Conservation (phyloP, 2,888 invertebrate species). For the Quadroppia sp. region DNA sequence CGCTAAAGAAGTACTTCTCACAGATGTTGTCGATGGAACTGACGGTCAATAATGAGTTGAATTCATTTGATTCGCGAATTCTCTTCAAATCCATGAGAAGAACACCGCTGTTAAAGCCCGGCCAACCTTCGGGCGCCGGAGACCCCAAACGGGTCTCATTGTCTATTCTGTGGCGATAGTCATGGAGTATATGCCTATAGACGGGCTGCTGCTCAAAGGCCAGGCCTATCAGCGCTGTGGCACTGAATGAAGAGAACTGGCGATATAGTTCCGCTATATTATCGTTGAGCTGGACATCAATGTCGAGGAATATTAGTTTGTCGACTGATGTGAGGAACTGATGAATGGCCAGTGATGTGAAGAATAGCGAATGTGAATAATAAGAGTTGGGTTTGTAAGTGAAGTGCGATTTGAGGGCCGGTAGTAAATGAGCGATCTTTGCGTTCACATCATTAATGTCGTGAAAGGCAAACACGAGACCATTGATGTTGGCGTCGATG, state of each 20-base stretch:
- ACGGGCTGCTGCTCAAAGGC: slow-evolving; percentile 63
- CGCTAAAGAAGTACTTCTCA: slow-evolving; percentile 56
- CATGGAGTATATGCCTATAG: slow-evolving; percentile 68
- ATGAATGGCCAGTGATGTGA: slow-evolving; percentile 68
- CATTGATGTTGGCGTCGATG: neutral
- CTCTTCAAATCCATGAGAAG: slow-evolving; percentile 65
- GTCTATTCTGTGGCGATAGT: slow-evolving; percentile 61
- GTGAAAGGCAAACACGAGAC: slow-evolving; percentile 42
- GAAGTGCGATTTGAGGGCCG: slow-evolving; percentile 67
- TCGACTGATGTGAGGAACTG: slow-evolving; percentile 64
- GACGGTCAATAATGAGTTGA: slow-evolving; percentile 57
- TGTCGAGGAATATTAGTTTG: slow-evolving; percentile 67
- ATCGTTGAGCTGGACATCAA: slow-evolving; percentile 68
- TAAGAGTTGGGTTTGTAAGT: slow-evolving; percentile 66
- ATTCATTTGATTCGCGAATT: slow-evolving; percentile 62
- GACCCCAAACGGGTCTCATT: slow-evolving; percentile 63
- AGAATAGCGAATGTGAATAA: slow-evolving; percentile 73
- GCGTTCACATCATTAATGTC: slow-evolving; percentile 44
- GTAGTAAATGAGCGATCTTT: slow-evolving; percentile 55
- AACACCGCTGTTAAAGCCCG: slow-evolving; percentile 78
- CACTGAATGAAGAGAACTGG: slow-evolving; percentile 64
- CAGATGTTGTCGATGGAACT: slow-evolving; percentile 50
- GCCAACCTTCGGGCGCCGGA: slow-evolving; percentile 57
- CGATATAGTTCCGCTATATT: slow-evolving; percentile 64
- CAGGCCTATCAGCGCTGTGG: slow-evolving; percentile 65